Conservation (phyloP, 2,797 vertebrate species). For the Scleropages formosus region DNA sequence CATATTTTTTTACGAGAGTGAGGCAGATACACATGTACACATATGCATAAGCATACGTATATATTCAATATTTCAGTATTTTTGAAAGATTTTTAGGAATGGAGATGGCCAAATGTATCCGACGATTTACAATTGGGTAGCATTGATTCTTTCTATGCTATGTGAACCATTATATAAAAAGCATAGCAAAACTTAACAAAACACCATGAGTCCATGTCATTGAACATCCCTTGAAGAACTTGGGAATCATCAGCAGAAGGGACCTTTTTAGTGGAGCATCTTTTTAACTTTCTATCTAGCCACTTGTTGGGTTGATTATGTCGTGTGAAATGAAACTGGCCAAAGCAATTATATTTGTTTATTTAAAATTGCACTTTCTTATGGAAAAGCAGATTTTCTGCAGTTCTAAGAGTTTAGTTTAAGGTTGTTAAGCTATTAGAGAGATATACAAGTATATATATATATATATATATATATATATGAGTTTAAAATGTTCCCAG, state of each 20-base stretch:
- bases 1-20: conserved; percentile 62
- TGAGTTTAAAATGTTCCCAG: conserved; percentile 51
- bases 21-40: conserved; percentile 57
- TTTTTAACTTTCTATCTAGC: conserved; percentile 65
- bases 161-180: conserved; percentile 49
- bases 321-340: conserved; percentile 70
- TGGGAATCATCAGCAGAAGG: conserved; percentile 55
- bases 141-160: conserved; percentile 47
- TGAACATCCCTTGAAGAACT: conserved; percentile 52
- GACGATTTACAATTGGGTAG: conserved; percentile 48
- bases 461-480: too few species aligned
- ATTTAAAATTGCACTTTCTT: conserved; percentile 77
- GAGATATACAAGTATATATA: too few species aligned
- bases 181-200: conserved; percentile 51
- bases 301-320: conserved; percentile 60
- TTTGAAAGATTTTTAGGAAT: conserved; percentile 58
- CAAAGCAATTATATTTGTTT: conserved; percentile 72
- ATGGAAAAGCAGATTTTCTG: conserved; percentile 44
- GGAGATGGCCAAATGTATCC: conserved; percentile 67
- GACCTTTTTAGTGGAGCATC: conserved; percentile 61
- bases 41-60: conserved; percentile 69
- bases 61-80: conserved; percentile 66
- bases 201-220: conserved; percentile 40
- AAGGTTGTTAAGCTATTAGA: conserved; percentile 30
- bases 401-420: conserved; percentile 23